Evolutionary conservation across 2,888 invertebrate genomes (phyloP).

Genomic region (Yponomeuta cagnagella): DNA sequence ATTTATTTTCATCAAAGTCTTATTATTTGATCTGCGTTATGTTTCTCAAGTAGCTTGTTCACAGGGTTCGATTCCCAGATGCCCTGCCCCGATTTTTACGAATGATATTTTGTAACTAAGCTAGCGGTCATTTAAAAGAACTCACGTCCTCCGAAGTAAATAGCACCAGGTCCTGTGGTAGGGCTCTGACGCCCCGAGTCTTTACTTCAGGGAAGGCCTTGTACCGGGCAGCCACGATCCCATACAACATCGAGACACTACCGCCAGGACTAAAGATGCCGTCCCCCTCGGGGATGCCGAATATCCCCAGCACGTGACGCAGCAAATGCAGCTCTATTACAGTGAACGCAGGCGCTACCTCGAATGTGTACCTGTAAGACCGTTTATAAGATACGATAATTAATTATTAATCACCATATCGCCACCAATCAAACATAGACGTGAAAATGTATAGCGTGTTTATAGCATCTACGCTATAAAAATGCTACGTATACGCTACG

Average conservation of each 20-base stretch:
- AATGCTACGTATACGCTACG: no score
- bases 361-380: conserved; percentile 81
- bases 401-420: no score
- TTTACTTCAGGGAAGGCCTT: conserved; percentile 81
- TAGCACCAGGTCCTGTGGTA: conserved; percentile 77
- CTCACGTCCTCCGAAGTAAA: conserved; percentile 87
- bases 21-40: no score
- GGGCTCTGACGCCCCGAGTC: conserved; percentile 75
- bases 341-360: conserved; percentile 88
- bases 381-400: not conserved
- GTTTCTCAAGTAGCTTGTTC: no score
- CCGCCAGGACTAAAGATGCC: conserved; percentile 89
- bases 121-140: conserved; percentile 18
- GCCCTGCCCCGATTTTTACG: no score
- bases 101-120: no score
- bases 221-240: conserved; percentile 80
- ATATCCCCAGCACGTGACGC: conserved; percentile 73
- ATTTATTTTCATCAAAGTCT: no score
- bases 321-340: conserved; percentile 82
- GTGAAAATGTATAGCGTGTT: no score
- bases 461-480: no score
- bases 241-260: conserved; percentile 87
- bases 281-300: conserved; percentile 81
- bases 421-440: no score
- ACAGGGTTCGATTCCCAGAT: no score